Evolutionary conservation across 2,888 invertebrate species (phyloP), one percentile per base, ranked within the genome.

Genomic region (Caenorhabditis sp.): DNA sequence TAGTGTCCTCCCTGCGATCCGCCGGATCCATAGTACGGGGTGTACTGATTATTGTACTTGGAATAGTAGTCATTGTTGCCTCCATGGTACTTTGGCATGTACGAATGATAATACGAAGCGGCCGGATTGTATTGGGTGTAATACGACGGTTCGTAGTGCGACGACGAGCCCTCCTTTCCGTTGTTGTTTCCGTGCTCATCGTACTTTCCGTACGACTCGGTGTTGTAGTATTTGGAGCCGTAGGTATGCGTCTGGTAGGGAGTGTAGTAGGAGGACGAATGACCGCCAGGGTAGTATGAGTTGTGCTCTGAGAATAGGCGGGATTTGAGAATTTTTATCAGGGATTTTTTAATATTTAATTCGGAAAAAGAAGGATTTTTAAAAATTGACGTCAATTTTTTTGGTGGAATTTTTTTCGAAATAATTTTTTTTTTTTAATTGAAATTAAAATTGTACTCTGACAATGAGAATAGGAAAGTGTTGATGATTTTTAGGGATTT

Each of bases 191-290:
- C 72, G 28, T 80, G 62, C 60, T 72, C 68, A 50, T 68, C 72
- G 64, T 79, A 71, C 26, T 71, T 79, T 56, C 80, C 80, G 55
- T 80, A 80, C n/a, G 80, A 80, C 32, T 80, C 80, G 9, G 67
- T 67, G 44, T 80, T 80, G 68, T 72, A 72, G 72, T 80, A 80
- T 40, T 80, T 80, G 18, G 80, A 80, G 18, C 80, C 80, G 37
- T 80, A 80, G 11, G 79, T 71, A 22, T 79, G 71, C n/a, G 44
- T 65, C 53, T 79, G 79, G 28, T 58, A 71, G 2, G 79, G 79
- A 15, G 37, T 32, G n/a, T 79, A 79, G 47, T 79, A 79, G 65
- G 65, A 65, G 28, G 79, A 60, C 2, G 79, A 79, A 55, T 79
- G 79, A 1, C 79, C 79, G 15, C 79, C 79, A 13, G 79, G 80